Conservation (phyloP, 2,113 vertebrate genomes). For the Chloebia gouldiae region DNA sequence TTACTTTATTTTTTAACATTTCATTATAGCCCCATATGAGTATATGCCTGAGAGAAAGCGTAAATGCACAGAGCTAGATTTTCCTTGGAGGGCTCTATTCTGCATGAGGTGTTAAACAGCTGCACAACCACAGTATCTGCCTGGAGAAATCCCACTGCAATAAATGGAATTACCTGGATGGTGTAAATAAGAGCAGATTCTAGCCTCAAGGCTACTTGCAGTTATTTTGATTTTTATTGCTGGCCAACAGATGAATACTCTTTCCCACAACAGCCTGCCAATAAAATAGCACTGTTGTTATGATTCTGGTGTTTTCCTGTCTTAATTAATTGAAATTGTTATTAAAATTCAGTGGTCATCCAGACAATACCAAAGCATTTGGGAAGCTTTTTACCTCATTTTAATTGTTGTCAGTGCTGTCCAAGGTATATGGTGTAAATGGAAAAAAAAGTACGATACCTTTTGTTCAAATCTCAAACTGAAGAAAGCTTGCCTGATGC, state of each 20-base stretch:
- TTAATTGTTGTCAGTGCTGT: background rate
- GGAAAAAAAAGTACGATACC: background rate
- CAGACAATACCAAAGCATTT: background rate
- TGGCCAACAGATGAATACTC: background rate
- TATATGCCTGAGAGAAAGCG: background rate
- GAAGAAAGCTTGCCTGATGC: background rate
- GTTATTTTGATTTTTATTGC: slow-evolving; percentile 26
- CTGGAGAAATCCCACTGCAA: slow-evolving; percentile 26
- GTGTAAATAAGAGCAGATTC: slow-evolving; percentile 52
- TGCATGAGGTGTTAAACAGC: slow-evolving; percentile 12
- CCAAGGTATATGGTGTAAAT: background rate
- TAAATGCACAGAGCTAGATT: background rate
- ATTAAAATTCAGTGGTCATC: background rate
- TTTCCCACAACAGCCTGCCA: background rate
- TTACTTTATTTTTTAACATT: slow-evolving; percentile 28
- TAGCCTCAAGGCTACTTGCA: background rate
- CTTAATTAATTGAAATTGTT: slow-evolving; percentile 16
- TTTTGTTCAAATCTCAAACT: background rate
- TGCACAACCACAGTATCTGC: slow-evolving; percentile 3
- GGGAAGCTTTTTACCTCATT: background rate
- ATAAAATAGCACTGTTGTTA: background rate
- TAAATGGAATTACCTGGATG: slow-evolving; percentile 40
- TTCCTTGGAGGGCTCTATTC: slow-evolving; percentile 20
- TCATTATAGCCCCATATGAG: background rate
- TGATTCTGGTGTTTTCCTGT: background rate